Conservation (phyloP, 2,113 vertebrate species). For the Halcyon malimbica region DNA sequence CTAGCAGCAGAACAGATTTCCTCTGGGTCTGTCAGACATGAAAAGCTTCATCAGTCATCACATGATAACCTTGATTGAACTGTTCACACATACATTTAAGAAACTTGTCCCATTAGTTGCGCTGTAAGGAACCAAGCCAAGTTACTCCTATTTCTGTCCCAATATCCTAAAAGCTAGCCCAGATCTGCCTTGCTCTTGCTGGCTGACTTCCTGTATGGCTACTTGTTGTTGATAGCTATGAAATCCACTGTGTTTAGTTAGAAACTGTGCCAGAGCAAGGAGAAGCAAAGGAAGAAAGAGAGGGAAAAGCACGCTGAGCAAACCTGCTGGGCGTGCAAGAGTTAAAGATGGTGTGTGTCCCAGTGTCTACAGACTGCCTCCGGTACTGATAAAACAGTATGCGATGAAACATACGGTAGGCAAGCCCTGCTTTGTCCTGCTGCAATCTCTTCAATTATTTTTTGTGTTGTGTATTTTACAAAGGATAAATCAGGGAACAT, state of each 20-base stretch:
- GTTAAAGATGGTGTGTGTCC: slow-evolving; percentile 38
- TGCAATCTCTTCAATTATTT: slow-evolving; percentile 81
- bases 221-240: neutral
- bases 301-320: neutral
- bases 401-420: neutral
- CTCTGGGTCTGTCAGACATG: neutral
- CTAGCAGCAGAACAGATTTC: neutral
- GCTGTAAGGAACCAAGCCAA: neutral
- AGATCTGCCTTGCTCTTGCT: neutral
- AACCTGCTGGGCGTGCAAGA: neutral
- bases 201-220: neutral
- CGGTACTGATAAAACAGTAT: neutral
- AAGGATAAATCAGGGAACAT: slow-evolving; percentile 83
- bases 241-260: neutral
- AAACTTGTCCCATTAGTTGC: neutral
- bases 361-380: slow-evolving; percentile 16
- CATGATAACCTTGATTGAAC: neutral
- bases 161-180: neutral
- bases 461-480: slow-evolving; percentile 79
- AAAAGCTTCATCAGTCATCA: neutral
- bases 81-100: neutral
- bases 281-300: neutral
- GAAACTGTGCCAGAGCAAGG: neutral
- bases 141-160: neutral
- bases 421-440: slow-evolving; percentile 51